Evolutionary conservation across 2,113 vertebrate species (phyloP).

Genomic region (Ctenomys sociabilis): DNA sequence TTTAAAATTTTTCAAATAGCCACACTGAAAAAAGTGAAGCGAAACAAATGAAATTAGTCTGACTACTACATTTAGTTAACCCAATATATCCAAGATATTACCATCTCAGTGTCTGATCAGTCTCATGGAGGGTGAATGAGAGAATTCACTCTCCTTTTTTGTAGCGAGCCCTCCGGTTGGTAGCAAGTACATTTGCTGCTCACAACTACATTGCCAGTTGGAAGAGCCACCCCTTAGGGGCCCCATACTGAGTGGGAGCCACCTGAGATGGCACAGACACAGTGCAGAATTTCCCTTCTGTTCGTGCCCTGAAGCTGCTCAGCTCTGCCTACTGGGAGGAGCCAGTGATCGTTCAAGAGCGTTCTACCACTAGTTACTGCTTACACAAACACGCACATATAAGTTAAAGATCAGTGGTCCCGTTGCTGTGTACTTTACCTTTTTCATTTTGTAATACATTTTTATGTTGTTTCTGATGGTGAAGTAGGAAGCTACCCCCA

Average conservation of each 20-base stretch:
- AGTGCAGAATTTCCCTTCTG: background rate
- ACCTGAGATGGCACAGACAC: background rate
- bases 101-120: background rate
- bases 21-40: conserved; percentile 9
- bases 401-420: background rate
- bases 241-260: too few relatives aligned
- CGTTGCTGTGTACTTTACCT: background rate
- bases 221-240: background rate
- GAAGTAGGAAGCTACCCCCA: background rate
- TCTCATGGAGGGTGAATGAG: background rate
- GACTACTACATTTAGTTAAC: conserved; percentile 23
- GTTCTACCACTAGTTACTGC: background rate
- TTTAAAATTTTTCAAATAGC: background rate
- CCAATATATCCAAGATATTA: background rate
- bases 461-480: background rate
- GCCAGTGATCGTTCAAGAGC: background rate
- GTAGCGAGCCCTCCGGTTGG: background rate
- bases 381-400: background rate
- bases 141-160: background rate
- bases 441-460: background rate
- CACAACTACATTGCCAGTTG: background rate
- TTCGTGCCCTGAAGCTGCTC: background rate
- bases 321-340: background rate
- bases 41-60: conserved; percentile 28
- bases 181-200: background rate